A percentile compares a stretch with the other conserved stretches of the same genome.
Conservation (phyloP, 30 jellyfish, hydroid and myxozoan species). For the Pseudorhiza aurosa region DNA sequence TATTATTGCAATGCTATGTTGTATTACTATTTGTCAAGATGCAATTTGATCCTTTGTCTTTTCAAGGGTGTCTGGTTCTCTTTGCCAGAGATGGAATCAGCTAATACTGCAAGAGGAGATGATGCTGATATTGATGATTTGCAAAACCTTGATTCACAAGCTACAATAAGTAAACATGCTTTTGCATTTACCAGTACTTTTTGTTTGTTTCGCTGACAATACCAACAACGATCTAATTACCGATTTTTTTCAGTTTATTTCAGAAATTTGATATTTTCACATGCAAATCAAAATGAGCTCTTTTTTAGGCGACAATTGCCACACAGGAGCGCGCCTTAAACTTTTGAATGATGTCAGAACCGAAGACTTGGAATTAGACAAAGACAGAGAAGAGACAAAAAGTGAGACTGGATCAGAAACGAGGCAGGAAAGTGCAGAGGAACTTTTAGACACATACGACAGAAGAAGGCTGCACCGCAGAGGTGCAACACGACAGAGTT, state of each 20-base stretch:
- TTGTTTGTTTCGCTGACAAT: no score
- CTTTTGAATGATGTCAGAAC: conserved; percentile 23
- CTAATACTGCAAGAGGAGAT: not conserved
- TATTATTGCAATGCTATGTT: not conserved
- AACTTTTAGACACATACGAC: conserved; percentile 46
- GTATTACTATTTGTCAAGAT: not conserved
- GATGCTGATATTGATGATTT: conserved; percentile 24
- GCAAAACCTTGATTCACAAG: no score
- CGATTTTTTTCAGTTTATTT: no score
- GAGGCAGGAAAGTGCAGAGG: conserved; percentile 37
- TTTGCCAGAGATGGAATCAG: conserved; percentile 88
- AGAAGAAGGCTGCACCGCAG: conserved; percentile 69
- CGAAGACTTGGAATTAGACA: conserved; percentile 32
- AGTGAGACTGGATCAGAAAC: conserved; percentile 55
- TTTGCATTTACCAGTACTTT: no score
- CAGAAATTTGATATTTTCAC: no score
- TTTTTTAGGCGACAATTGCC: conserved; percentile 29
- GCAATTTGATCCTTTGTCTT: not conserved
- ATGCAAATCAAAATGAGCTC: no score
- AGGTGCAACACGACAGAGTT: conserved; percentile 80
- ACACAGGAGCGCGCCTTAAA: conserved; percentile 5
- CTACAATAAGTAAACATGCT: no score
- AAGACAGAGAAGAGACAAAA: conserved; percentile 30
- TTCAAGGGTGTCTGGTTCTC: conserved; percentile 87
- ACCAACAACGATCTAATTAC: no score